A percentile compares a stretch with the other conserved stretches of the same genome.
Evolutionary conservation across 2,888 invertebrate genomes (phyloP).

Genomic region (Noctua pronuba): DNA sequence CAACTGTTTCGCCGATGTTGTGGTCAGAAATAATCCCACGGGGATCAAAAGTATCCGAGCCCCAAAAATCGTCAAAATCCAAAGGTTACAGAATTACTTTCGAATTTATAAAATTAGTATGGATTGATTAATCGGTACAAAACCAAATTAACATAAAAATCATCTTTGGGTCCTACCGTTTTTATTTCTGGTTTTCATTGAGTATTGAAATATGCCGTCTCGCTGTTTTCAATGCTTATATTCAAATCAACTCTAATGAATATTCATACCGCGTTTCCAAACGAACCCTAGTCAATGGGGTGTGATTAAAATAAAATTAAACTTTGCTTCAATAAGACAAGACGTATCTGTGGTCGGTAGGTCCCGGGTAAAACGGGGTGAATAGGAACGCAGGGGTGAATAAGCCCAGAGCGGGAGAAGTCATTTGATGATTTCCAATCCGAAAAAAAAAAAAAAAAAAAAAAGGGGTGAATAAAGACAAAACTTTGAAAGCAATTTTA

Average conservation of each 20-base stretch:
- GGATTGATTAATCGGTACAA: neutral
- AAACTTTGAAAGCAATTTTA: too few relatives aligned
- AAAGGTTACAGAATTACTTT: neutral
- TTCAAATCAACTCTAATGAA: slow-evolving; percentile 48
- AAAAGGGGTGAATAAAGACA: too few relatives aligned
- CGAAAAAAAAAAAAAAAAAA: too few relatives aligned
- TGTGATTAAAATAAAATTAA: slow-evolving; percentile 55
- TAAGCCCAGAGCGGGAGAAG: too few relatives aligned
- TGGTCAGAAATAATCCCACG: neutral
- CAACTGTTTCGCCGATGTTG: neutral
- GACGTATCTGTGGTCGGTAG: neutral
- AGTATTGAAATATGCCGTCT: slow-evolving; percentile 30
- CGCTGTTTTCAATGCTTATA: slow-evolving; percentile 6
- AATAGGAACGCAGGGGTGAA: too few relatives aligned
- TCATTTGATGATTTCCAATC: too few relatives aligned
- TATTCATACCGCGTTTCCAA: slow-evolving; percentile 53
- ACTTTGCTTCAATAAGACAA: slow-evolving; percentile 32
- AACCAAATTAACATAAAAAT: neutral
- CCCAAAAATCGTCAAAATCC: neutral
- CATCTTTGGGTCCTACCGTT: neutral
- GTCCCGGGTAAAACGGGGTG: too few relatives aligned
- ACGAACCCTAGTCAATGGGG: slow-evolving; percentile 31
- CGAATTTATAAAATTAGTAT: neutral
- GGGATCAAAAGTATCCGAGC: neutral
- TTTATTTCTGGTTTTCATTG: neutral